Percentiles rank a stretch among this genome's conserved stretches.
phyloP scores from a whole-genome alignment of 2,797 vertebrate genomes.

The Scyliorhinus canicula region DNA sequence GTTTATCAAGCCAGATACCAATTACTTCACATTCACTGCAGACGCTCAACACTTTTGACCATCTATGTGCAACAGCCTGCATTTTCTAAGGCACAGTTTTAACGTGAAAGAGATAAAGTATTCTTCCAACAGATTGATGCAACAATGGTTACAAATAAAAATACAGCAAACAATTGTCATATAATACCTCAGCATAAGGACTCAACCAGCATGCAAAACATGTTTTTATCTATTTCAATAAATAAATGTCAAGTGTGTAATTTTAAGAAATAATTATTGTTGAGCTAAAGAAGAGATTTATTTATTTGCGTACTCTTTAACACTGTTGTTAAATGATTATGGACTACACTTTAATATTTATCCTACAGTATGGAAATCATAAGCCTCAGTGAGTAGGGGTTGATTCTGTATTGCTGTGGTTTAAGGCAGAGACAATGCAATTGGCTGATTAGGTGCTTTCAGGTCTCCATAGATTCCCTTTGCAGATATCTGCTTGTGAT shows the following conservation, averaged over 20 bases:
- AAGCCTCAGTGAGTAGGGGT: not conserved
- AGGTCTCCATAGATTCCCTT: constrained; percentile 5
- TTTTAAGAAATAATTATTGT: constrained; percentile 55
- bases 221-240: constrained; percentile 53
- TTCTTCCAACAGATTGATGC: constrained; percentile 48
- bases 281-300: constrained; percentile 49
- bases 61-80: constrained; percentile 60
- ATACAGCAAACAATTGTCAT: constrained; percentile 34
- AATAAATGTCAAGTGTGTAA: constrained; percentile 55
- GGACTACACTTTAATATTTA: constrained; percentile 21
- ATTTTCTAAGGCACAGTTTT: constrained; percentile 87
- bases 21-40: constrained; percentile 52
- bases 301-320: constrained; percentile 10
- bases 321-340: not conserved
- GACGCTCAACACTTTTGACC: constrained; percentile 48
- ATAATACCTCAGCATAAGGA: constrained; percentile 46
- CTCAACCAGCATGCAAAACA: constrained; percentile 52
- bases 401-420: constrained; percentile 21
- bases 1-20: not conserved
- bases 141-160: constrained; percentile 43
- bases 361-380: not conserved
- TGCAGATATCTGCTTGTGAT: not conserved
- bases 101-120: constrained; percentile 55
- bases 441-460: constrained; percentile 31
- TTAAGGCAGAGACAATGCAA: constrained; percentile 8